Conservation (phyloP, 2,797 vertebrate species). For the Esox masquinongy region DNA sequence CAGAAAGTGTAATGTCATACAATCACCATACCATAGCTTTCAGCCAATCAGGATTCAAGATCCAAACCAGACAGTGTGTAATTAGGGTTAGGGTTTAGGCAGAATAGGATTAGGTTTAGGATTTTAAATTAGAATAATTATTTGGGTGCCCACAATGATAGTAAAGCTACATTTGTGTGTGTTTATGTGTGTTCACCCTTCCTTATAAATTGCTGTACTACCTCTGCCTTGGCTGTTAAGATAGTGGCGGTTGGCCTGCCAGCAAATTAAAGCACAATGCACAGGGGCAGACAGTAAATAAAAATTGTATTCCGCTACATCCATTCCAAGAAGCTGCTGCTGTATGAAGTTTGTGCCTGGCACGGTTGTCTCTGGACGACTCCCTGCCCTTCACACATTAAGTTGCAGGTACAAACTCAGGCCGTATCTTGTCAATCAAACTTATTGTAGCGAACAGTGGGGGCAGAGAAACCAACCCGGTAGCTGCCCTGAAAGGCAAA, state of each 20-base stretch:
- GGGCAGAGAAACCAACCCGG: no score
- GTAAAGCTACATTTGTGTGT: not conserved
- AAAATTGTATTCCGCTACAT: not conserved
- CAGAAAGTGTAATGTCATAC: no score
- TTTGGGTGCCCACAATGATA: no score
- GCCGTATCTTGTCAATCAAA: not conserved
- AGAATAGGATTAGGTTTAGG: no score
- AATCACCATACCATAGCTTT: no score
- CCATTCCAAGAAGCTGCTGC: not conserved
- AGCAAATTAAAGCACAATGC: slow-evolving; percentile 8
- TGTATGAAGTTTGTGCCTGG: not conserved
- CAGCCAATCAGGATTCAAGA: no score
- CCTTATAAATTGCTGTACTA: not conserved
- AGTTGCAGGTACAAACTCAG: not conserved
- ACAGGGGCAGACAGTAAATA: not conserved
- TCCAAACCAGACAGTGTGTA: no score
- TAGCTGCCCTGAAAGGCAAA: no score
- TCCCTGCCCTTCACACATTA: not conserved
- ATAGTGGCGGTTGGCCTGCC: not conserved
- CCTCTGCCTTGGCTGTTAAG: slow-evolving; percentile 7
- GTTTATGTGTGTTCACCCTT: slow-evolving; percentile 10
- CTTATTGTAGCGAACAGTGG: not conserved
- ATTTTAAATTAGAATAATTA: no score
- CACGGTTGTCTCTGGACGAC: not conserved
- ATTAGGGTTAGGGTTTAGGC: no score